Percentiles rank a stretch among this genome's conserved stretches.
These are phyloP conservation scores for Corbicula japonica DNA, from an alignment of 2,888 invertebrate genomes.

Conservation along the genomic window DNA sequence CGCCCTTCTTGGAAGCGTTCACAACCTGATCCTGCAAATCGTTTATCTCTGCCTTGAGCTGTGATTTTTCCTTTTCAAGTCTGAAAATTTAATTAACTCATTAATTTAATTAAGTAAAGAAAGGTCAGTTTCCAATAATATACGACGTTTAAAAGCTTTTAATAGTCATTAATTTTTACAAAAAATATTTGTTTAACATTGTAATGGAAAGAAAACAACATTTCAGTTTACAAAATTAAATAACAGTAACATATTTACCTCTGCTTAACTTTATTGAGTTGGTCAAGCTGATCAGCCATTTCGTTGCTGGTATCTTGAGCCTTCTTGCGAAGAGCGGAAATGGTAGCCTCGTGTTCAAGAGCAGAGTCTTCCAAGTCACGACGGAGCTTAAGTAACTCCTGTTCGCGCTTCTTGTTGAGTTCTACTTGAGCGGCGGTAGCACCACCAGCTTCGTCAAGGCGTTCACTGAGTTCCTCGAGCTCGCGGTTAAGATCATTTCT, in stretches of 20 bases:
- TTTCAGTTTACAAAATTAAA: not conserved
- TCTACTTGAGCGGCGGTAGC: constrained; percentile 98
- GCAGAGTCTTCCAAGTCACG: constrained; percentile 99
- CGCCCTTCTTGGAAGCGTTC: constrained; percentile 83
- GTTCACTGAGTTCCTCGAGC: constrained; percentile 91
- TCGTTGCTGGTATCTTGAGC: constrained; percentile 99
- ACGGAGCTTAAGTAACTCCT: constrained; percentile 99
- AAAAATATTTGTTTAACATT: not conserved
- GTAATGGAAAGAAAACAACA: not conserved
- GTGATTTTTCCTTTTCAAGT: constrained; percentile 99
- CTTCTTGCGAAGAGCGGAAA: constrained; percentile 99
- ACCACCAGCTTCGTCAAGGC: constrained; percentile 97
- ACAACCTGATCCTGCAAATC: constrained; percentile 97
- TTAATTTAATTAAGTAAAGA: not conserved
- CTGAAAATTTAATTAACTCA: constrained; percentile 74
- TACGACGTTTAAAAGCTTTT: not conserved
- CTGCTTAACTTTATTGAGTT: constrained; percentile 99
- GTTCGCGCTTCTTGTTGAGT: constrained; percentile 99
- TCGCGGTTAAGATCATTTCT: constrained; percentile 98
- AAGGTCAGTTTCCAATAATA: not conserved
- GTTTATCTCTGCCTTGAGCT: constrained; percentile 99
- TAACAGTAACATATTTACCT: constrained; percentile 89
- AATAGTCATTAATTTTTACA: not conserved
- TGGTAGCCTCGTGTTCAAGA: constrained; percentile 99
- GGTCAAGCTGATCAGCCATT: constrained; percentile 99